These are phyloP conservation scores for Trogon surrucura DNA, from an alignment of 2,113 vertebrate species.

Conservation along the genomic window DNA sequence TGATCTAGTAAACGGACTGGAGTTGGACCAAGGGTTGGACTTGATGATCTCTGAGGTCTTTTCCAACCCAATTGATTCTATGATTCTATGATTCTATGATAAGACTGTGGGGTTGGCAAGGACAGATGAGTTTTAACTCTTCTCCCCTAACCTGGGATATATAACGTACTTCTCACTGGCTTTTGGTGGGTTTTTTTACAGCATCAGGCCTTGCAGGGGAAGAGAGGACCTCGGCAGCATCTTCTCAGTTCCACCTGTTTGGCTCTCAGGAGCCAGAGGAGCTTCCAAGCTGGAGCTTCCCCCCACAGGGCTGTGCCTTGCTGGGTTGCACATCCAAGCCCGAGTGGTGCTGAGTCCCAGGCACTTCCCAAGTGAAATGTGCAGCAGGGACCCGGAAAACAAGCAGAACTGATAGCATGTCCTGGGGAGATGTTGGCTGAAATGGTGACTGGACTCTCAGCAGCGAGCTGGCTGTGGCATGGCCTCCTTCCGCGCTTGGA, in stretches of 20 bases:
- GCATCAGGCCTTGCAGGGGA: not conserved
- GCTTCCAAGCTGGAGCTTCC: not conserved
- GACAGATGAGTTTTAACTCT: not conserved
- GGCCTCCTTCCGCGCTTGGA: fast-evolving
- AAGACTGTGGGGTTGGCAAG: not conserved
- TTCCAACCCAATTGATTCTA: no score
- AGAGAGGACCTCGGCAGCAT: not conserved
- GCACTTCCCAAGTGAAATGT: fast-evolving
- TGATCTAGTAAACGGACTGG: no score
- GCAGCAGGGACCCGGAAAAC: fast-evolving
- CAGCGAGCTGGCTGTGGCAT: not conserved
- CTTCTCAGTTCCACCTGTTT: not conserved
- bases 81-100: no score
- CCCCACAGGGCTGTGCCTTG: not conserved
- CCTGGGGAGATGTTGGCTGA: not conserved
- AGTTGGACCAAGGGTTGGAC: no score
- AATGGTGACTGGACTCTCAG: not conserved
- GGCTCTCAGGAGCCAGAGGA: not conserved
- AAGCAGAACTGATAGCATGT: fast-evolving
- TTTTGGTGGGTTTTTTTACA: not conserved
- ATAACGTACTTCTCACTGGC: not conserved
- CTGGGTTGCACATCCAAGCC: not conserved
- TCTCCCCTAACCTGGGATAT: not conserved
- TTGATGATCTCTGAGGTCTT: no score
- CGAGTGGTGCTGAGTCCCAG: fast-evolving